Evolutionary conservation across 2,113 vertebrate species (phyloP).

Genomic region (Toxotes chatareus): DNA sequence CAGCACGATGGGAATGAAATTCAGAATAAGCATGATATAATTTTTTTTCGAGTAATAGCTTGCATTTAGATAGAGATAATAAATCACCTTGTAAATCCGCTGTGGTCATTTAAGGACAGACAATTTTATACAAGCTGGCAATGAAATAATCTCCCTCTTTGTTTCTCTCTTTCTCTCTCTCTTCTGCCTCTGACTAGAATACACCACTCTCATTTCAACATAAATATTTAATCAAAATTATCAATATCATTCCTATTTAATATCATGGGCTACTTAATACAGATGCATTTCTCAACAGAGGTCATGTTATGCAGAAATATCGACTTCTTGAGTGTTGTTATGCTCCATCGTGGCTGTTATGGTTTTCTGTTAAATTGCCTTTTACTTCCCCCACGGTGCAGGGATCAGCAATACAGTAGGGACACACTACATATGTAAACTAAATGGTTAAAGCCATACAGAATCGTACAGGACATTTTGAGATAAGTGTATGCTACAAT

Average conservation of each 20-base stretch:
- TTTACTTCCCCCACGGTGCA: conserved; percentile 5
- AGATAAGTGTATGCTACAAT: neutral
- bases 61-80: neutral
- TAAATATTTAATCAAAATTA: conserved; percentile 65
- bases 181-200: conserved; percentile 20
- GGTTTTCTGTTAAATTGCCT: conserved; percentile 38
- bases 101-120: conserved; percentile 8
- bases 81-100: neutral
- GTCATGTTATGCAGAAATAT: conserved; percentile 42
- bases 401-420: conserved; percentile 15
- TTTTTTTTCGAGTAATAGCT: neutral
- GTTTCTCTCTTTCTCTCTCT: conserved; percentile 12
- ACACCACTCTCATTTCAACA: conserved; percentile 35
- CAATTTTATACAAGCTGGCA: neutral
- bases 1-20: neutral
- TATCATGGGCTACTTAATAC: conserved; percentile 41
- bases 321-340: conserved; percentile 49
- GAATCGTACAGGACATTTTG: neutral
- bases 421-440: neutral
- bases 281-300: conserved; percentile 50
- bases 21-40: neutral
- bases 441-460: neutral
- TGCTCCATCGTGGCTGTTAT: conserved; percentile 41
- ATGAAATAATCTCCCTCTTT: conserved; percentile 14
- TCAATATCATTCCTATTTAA: conserved; percentile 50